phyloP scores from a whole-genome alignment of 2,888 invertebrate genomes.

The Nipponacmea schrenckii region DNA sequence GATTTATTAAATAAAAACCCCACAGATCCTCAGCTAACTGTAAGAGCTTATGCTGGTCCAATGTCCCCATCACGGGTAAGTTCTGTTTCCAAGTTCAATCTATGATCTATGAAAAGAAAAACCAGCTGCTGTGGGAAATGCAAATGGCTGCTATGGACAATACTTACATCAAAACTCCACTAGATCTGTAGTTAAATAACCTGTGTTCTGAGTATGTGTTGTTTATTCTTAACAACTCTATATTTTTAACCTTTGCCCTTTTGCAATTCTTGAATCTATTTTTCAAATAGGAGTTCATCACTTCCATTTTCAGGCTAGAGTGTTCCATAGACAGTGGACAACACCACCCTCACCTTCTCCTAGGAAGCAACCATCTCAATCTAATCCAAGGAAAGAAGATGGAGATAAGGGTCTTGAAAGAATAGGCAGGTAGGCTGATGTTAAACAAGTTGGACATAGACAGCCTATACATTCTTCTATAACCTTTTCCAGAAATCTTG shows the following conservation, averaged over 20 bases:
- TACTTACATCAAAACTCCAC: not conserved
- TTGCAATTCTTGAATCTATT: no score
- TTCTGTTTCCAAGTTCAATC: not conserved
- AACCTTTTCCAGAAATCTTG: no score
- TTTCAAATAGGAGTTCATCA: no score
- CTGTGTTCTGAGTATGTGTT: no score
- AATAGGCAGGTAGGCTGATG: conserved; percentile 71
- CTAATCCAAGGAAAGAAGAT: conserved; percentile 73
- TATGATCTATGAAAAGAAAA: no score
- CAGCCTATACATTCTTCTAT: no score
- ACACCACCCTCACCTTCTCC: conserved; percentile 76
- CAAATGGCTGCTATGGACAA: no score
- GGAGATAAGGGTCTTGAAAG: conserved; percentile 88
- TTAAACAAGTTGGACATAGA: no score
- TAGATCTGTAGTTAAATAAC: no score
- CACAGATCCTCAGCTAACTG: conserved; percentile 46
- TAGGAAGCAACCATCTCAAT: not conserved
- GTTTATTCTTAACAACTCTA: no score
- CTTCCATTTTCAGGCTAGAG: conserved; percentile 45
- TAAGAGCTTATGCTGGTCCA: conserved; percentile 88
- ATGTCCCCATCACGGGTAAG: conserved; percentile 76
- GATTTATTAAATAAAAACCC: conserved; percentile 35
- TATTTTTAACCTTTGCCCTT: no score
- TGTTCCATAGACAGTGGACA: conserved; percentile 76
- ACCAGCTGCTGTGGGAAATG: no score